A percentile compares a stretch with the other conserved stretches of the same genome.
phyloP scores from a whole-genome alignment of 2,113 vertebrate genomes.

The Australoheros scitulus region DNA sequence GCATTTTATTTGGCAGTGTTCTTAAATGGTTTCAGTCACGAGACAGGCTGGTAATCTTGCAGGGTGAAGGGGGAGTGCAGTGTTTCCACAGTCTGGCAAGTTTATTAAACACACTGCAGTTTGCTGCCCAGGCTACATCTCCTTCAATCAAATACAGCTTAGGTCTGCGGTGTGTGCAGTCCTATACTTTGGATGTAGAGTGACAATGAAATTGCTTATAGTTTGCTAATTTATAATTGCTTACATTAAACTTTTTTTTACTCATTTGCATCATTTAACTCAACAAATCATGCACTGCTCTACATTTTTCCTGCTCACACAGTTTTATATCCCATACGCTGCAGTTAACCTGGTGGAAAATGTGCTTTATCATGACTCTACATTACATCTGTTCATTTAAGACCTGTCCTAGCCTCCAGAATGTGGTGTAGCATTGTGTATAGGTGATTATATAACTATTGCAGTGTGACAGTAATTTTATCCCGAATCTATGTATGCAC shows the following conservation, averaged over 20 bases:
- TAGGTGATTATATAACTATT: slow-evolving; percentile 35
- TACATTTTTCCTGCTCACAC: neutral
- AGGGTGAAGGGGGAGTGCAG: neutral
- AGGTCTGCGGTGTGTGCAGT: neutral
- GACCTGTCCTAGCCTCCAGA: neutral
- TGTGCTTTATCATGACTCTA: neutral
- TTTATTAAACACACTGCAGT: slow-evolving; percentile 10
- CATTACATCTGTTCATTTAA: neutral
- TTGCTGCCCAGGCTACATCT: slow-evolving; percentile 18
- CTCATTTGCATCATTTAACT: neutral
- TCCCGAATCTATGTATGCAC: slow-evolving; percentile 4
- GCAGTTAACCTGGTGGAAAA: neutral
- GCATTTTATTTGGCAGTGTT: slow-evolving; percentile 3
- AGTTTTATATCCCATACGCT: neutral
- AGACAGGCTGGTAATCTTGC: neutral
- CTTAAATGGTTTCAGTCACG: neutral
- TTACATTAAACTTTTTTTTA: neutral
- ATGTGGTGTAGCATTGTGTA: neutral
- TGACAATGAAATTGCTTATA: neutral
- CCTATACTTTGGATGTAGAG: neutral
- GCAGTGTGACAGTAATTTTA: slow-evolving; percentile 58
- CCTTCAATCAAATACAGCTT: slow-evolving; percentile 6
- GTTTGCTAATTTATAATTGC: neutral
- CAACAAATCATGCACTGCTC: neutral
- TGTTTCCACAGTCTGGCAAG: neutral